phyloP scores from a whole-genome alignment of 64 coral and sea anemone genomes.

The Platygyra sinensis region DNA sequence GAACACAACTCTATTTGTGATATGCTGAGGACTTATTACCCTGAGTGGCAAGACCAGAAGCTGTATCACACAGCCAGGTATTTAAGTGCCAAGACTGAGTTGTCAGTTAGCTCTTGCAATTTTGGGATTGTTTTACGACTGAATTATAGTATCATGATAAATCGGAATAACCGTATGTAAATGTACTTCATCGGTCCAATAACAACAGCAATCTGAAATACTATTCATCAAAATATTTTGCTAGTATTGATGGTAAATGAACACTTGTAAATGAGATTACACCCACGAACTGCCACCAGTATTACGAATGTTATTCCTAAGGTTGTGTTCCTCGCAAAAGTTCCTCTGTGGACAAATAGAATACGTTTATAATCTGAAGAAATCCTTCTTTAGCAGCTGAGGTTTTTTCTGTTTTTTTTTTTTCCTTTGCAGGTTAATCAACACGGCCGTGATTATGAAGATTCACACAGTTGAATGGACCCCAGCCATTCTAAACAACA shows the following conservation, averaged over 20 bases:
- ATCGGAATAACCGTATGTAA: no score
- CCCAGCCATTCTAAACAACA: constrained; percentile 78
- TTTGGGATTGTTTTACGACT: neutral
- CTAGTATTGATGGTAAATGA: no score
- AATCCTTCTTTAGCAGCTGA: neutral
- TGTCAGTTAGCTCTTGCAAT: neutral
- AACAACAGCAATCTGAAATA: no score
- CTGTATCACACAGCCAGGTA: constrained; percentile 81
- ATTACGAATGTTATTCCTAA: no score
- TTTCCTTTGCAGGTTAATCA: constrained; percentile 62
- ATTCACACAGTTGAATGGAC: constrained; percentile 89
- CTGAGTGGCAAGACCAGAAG: constrained; percentile 65
- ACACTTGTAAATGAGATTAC: no score
- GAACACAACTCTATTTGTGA: constrained; percentile 90
- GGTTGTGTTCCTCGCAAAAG: no score
- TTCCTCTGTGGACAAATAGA: no score
- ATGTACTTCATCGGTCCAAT: no score
- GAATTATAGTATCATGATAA: no score
- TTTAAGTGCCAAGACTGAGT: neutral
- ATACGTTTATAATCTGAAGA: neutral
- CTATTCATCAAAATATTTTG: no score
- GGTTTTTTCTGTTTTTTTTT: neutral
- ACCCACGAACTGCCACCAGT: no score
- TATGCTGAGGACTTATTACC: constrained; percentile 50
- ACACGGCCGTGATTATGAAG: constrained; percentile 67